Evolutionary conservation across 2,888 invertebrate species (phyloP), one percentile per base, ranked within the genome.

Genomic region (Lasioglossum villosulum): DNA sequence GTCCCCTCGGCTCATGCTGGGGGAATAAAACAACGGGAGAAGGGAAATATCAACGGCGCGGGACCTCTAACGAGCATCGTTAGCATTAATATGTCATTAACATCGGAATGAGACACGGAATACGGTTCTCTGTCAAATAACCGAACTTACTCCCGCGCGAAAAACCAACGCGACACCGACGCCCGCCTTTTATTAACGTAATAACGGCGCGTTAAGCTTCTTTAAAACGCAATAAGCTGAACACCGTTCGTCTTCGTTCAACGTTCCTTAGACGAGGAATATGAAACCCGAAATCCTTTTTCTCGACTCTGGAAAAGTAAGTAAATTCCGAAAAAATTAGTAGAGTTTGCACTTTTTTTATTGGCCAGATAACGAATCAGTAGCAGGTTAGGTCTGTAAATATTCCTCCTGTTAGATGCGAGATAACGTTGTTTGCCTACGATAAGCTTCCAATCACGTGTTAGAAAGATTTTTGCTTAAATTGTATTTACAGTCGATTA

Each of bases 71-170:
- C 76, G 63, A 74, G 71, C 74, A 70, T 71, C 52, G 63, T 86
- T 84, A 78, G 63, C 82, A 73, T 78, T 78, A 82, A 84, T 73
- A 78, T 45, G 78, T 72, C 56, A 66, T 82, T 82, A 82, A 78
- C 70, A 52, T 56, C 37, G n/a, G 42, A 23, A 48, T 23, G 70
- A 19, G 75, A 39, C 52, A 68, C 56, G 76, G 45, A 68, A 70
- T 74, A 68, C 48, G 56, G 77, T 75, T 78, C 75, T 75, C 78
- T 75, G 78, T 78, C 82, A 66, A 71, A 56, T 42, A n/a, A 34
- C 16, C 48, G 70, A 27, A 73, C 63, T 66, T 39, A n/a, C 42
- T 16, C 10, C n/a, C 23, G 16, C 74, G 74, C 52, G 39, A 30
- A 39, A 74, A 37, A 37, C n/a, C 37, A 70, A 66, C 79, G 27